Percentiles rank a stretch among this genome's conserved stretches.
Evolutionary conservation across 2,113 vertebrate genomes (phyloP).

Genomic region (Nestor notabilis): DNA sequence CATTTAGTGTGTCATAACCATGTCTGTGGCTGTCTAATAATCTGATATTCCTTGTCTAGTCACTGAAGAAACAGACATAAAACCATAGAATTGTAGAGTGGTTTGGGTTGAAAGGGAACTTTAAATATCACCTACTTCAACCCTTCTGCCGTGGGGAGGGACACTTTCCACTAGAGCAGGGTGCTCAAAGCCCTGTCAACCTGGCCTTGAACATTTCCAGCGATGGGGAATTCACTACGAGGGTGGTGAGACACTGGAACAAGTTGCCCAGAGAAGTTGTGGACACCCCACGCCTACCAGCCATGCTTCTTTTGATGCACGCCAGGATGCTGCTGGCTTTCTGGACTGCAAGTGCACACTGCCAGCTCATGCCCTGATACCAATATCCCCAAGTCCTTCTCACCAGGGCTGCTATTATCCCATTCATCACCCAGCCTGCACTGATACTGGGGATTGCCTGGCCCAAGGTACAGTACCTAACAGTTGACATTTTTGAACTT

Average conservation of each 20-base stretch:
- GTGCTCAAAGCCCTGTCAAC: not conserved
- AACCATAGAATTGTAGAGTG: not conserved
- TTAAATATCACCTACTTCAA: not conserved
- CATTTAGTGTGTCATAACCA: not conserved
- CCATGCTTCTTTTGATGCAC: not conserved
- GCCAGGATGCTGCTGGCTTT: accelerated
- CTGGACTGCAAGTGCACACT: not conserved
- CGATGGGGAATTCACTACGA: not conserved
- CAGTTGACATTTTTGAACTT: not conserved
- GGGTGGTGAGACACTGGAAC: not conserved
- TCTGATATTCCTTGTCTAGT: not conserved
- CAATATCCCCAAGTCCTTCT: not conserved
- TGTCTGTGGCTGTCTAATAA: not conserved
- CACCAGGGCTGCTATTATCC: not conserved
- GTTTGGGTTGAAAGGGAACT: not conserved
- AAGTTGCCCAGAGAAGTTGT: not conserved
- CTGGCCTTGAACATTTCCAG: not conserved
- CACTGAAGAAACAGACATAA: not conserved
- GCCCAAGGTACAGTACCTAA: accelerated
- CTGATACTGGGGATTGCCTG: not conserved
- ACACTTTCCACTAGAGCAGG: not conserved
- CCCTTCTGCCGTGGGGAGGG: not conserved
- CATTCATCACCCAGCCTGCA: not conserved
- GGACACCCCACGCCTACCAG: not conserved
- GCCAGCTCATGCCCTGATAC: not conserved